A percentile compares a stretch with the other conserved stretches of the same genome.
These are phyloP conservation scores for Atrina japonica DNA, from an alignment of 2,888 invertebrate species.

Conservation along the genomic window DNA sequence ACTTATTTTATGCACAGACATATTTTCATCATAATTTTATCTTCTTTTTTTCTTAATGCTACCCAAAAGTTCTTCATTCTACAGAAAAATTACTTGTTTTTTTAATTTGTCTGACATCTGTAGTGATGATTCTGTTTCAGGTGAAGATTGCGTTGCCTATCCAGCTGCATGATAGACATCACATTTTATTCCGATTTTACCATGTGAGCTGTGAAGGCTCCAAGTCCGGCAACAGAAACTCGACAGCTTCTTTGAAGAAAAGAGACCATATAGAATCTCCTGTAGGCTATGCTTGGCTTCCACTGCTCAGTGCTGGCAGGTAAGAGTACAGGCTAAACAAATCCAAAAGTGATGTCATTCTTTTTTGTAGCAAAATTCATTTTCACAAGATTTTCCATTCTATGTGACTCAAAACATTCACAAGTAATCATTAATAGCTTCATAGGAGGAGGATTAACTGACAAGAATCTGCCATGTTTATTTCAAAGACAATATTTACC, in stretches of 20 bases:
- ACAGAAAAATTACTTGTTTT: too few species aligned
- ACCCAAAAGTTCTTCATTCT: too few species aligned
- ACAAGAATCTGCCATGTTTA: too few species aligned
- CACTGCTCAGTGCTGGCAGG: slow-evolving; percentile 88
- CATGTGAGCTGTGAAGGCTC: slow-evolving; percentile 91
- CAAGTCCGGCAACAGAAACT: slow-evolving; percentile 55
- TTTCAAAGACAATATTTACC: too few species aligned
- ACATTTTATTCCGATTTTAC: slow-evolving; percentile 96
- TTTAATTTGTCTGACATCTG: too few species aligned
- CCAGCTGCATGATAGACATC: slow-evolving; percentile 91
- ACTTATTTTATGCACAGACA: too few species aligned
- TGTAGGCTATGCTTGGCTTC: slow-evolving; percentile 97
- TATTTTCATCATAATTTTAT: too few species aligned
- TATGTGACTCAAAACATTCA: background rate
- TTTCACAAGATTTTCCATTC: background rate
- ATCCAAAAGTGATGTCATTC: background rate
- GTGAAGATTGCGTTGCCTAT: slow-evolving; percentile 94
- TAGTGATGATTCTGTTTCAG: slow-evolving; percentile 63
- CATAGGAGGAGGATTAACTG: too few species aligned
- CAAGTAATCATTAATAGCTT: too few species aligned
- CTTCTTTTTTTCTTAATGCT: too few species aligned
- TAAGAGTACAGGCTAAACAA: slow-evolving; percentile 72
- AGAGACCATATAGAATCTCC: slow-evolving; percentile 82
- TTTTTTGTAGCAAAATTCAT: background rate
- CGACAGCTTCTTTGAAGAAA: slow-evolving; percentile 63